Evolutionary conservation across 2,797 vertebrate species (phyloP), one percentile per base, ranked within the genome.

Genomic region (Distichodus sexfasciatus): DNA sequence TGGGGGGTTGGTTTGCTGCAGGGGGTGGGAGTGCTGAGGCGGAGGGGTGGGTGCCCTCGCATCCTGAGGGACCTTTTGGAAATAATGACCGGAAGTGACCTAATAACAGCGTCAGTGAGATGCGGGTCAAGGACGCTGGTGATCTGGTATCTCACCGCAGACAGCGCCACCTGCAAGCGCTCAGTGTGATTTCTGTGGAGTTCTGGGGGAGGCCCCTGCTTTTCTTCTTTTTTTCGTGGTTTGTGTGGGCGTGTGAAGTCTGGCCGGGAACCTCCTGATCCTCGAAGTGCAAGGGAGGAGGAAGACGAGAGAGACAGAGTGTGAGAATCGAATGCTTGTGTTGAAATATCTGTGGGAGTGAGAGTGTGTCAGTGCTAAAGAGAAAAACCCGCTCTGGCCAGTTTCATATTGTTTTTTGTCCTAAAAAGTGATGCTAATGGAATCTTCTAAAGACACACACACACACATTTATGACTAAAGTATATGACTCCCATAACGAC

Each of bases 81-180:
- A 72, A 81, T 67, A 80, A 82, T 67, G 71, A 79, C 74, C 75
- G 76, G 78, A 78, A 76, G 62, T 74, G 76, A 71, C 77, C 76
- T 48, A 38, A 48, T 57, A 66, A 68, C 66, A 35, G 61, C 29
- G n/a, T 40, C n/a, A 36, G 33, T 40, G 33, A 40, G 33, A 2
- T 44, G 35, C 10, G 17, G 28, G 31, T 69, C 61, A 63, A 54
- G 74, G 58, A 44, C 60, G 53, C 11, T n/a, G n/a, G n/a, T n/a
- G n/a, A n/a, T n/a, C n/a, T n/a, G n/a, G n/a, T n/a, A n/a, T n/a
- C n/a, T n/a, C n/a, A n/a, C n/a, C n/a, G n/a, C n/a, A n/a, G n/a
- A n/a, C n/a, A 26, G 6, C 7, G 28, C 33, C 31, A 36, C 10
- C 48, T 36, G 26, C 7, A 36, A 19, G 8, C 35, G 15, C 35